Conservation (phyloP, 2,888 invertebrate genomes). For the Hypomecis atomaria region DNA sequence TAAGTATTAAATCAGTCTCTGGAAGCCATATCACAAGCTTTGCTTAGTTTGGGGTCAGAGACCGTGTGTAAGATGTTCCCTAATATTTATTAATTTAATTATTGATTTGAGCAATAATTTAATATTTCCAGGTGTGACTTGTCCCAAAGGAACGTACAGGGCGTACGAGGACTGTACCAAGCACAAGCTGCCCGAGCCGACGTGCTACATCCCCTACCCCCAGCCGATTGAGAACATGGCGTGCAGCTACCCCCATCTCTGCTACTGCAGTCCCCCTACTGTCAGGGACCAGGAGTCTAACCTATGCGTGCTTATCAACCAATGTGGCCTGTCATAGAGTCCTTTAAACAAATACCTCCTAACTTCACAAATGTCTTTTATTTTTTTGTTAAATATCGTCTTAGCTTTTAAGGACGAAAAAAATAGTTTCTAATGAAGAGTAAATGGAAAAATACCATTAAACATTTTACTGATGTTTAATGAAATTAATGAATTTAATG, state of each 20-base stretch:
- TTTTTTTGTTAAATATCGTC: not conserved
- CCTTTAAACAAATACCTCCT: not conserved
- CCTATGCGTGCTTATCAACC: not conserved
- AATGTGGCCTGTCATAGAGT: not conserved
- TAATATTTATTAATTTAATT: too few relatives aligned
- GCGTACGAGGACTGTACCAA: not conserved
- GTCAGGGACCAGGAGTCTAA: not conserved
- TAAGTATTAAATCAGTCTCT: too few relatives aligned
- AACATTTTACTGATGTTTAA: too few relatives aligned
- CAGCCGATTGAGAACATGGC: not conserved
- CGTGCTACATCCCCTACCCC: not conserved
- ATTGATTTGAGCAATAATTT: not conserved
- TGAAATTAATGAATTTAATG: too few relatives aligned
- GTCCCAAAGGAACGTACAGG: constrained; percentile 1
- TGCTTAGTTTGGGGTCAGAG: too few relatives aligned
- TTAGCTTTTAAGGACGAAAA: too few relatives aligned
- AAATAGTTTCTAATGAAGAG: too few relatives aligned
- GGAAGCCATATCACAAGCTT: too few relatives aligned
- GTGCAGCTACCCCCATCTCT: not conserved
- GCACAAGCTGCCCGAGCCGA: not conserved
- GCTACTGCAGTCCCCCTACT: constrained; percentile 3
- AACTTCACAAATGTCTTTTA: too few relatives aligned
- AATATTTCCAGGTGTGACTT: not conserved
- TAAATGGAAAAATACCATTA: too few relatives aligned
- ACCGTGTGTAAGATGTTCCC: too few relatives aligned